These are phyloP conservation scores for Drosophila birchii DNA, from an alignment of 2,888 invertebrate species.

Conservation along the genomic window DNA sequence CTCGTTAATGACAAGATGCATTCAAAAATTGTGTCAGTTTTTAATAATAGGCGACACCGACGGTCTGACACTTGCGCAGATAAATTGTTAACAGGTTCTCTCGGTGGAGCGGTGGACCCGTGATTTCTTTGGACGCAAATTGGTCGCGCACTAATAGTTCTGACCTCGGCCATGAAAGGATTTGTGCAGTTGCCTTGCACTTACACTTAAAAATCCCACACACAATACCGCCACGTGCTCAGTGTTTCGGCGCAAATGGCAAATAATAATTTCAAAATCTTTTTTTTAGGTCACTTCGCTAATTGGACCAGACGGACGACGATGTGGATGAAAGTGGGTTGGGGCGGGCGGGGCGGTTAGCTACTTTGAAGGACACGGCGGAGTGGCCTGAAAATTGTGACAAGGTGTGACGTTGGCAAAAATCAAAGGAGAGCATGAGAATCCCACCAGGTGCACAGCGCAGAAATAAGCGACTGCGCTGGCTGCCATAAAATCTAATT, in stretches of 20 bases:
- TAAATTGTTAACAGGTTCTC: conserved; percentile 75
- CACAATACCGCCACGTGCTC: conserved; percentile 70
- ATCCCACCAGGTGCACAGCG: conserved; percentile 32
- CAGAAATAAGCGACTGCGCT: conserved; percentile 16
- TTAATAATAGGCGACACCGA: conserved; percentile 47
- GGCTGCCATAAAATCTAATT: conserved; percentile 30
- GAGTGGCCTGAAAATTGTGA: conserved; percentile 53
- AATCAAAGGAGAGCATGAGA: conserved; percentile 6
- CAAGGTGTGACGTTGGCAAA: conserved; percentile 60
- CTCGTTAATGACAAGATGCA: conserved; percentile 48
- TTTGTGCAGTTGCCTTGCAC: conserved; percentile 61
- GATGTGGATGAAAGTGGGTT: conserved; percentile 3
- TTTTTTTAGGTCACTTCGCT: conserved; percentile 56
- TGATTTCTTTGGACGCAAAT: conserved; percentile 67
- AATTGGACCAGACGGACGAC: conserved; percentile 73
- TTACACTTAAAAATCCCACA: conserved; percentile 29
- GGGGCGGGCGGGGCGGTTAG: conserved; percentile 20
- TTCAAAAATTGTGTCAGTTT: conserved; percentile 41
- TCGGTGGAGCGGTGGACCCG: conserved; percentile 23
- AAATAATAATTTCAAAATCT: conserved; percentile 67
- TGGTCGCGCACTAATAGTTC: conserved; percentile 78
- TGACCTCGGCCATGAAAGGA: conserved; percentile 82
- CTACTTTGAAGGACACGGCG: conserved; percentile 67
- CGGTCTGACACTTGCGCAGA: conserved; percentile 41
- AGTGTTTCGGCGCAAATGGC: conserved; percentile 51